Percentiles rank a stretch among this genome's conserved stretches.
phyloP scores from a whole-genome alignment of 2,113 vertebrate genomes.

The Apeltes quadracus region DNA sequence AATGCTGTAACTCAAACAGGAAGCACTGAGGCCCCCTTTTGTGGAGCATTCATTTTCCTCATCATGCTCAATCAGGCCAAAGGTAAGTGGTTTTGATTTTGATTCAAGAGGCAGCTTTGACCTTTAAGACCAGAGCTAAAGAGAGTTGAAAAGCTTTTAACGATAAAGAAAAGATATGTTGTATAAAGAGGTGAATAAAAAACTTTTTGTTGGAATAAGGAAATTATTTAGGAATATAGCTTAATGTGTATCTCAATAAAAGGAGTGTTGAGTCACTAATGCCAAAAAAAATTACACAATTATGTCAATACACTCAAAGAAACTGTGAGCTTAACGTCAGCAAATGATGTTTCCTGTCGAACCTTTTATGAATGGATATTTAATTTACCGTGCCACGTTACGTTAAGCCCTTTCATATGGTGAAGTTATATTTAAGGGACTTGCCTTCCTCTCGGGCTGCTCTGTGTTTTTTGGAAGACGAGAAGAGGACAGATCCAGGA shows the following conservation, averaged over 20 bases:
- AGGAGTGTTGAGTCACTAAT: conserved; percentile 13
- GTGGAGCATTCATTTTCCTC: conserved; percentile 59
- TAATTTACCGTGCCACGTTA: conserved; percentile 54
- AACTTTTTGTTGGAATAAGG: not conserved
- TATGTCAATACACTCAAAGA: not conserved
- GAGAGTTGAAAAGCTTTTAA: conserved; percentile 30
- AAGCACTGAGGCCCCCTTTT: conserved; percentile 47
- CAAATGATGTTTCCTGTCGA: conserved; percentile 31
- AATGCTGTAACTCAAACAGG: conserved; percentile 35
- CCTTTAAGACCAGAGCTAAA: conserved; percentile 53
- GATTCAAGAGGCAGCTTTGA: conserved; percentile 58
- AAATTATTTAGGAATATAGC: not conserved
- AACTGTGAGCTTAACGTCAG: conserved; percentile 12
- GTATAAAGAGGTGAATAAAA: conserved; percentile 2
- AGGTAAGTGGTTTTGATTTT: conserved; percentile 51
- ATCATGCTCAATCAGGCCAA: conserved; percentile 55
- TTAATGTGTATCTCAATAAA: not conserved
- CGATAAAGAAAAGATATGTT: conserved; percentile 22
- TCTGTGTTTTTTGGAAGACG: conserved; percentile 49
- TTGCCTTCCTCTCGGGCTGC: conserved; percentile 21
- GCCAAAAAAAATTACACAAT: not conserved
- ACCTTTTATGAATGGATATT: conserved; percentile 71
- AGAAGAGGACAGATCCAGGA: conserved; percentile 64
- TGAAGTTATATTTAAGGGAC: conserved; percentile 41
- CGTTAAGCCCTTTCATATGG: conserved; percentile 47